Conservation (phyloP, 2,797 vertebrate genomes). For the Scyliorhinus canicula region DNA sequence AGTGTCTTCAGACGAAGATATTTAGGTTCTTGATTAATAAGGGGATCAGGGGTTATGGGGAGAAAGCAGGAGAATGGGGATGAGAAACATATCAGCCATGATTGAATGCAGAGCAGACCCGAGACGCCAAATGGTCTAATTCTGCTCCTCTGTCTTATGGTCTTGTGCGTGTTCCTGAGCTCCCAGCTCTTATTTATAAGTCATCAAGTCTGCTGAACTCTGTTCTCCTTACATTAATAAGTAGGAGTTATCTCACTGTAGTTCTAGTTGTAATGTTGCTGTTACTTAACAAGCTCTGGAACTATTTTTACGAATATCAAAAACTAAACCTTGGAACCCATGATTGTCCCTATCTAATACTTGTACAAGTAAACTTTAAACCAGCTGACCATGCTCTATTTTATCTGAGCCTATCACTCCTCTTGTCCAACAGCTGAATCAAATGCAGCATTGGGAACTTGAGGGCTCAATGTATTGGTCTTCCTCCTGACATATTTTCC, state of each 20-base stretch:
- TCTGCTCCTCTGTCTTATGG: too few relatives aligned
- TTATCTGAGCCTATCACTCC: not conserved
- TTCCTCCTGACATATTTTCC: not conserved
- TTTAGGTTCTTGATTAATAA: too few relatives aligned
- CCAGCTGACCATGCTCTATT: not conserved
- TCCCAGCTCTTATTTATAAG: not conserved
- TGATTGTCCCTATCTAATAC: not conserved
- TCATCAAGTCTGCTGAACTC: not conserved
- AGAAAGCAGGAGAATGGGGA: too few relatives aligned
- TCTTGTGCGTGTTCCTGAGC: not conserved
- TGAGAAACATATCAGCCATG: too few relatives aligned
- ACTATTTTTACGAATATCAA: not conserved
- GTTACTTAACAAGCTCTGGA: not conserved
- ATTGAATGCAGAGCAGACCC: too few relatives aligned
- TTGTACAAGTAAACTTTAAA: not conserved
- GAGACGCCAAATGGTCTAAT: too few relatives aligned
- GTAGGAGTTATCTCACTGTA: not conserved
- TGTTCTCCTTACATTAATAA: not conserved
- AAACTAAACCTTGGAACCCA: not conserved
- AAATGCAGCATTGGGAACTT: not conserved
- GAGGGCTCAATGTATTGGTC: not conserved
- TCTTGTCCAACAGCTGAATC: not conserved
- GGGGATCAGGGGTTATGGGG: too few relatives aligned
- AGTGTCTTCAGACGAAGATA: too few relatives aligned
- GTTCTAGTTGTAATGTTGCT: not conserved